Evolutionary conservation across 1,140 invertebrate genomes (phyloP), one percentile per base, ranked within the genome.

Genomic region (Drosophila neocordata): DNA sequence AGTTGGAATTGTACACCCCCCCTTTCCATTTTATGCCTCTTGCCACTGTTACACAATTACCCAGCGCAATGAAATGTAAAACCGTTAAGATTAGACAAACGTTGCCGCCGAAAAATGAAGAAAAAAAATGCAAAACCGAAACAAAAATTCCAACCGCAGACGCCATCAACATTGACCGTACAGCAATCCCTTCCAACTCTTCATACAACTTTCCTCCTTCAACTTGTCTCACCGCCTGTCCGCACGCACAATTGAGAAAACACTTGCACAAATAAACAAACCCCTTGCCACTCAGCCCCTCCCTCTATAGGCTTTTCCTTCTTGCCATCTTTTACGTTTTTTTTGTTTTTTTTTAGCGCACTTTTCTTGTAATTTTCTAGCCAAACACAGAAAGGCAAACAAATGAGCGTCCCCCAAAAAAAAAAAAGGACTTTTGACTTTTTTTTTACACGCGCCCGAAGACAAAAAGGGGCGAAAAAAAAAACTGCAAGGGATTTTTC

Each of bases 331-430:
- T 68, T 65, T 74, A 8, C 7, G 15, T 48, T 48, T 38, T 38
- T 13, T 38, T 41, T 41, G 15, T 41, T 15, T 15, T 68, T 67
- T 65, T 65, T 57, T 63, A 73, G 82, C 70, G 69, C 78, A 74
- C 78, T 83, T 88, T 87, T 88, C 79, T 87, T 87, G 83, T 87
- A 88, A 88, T 87, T 87, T 87, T 83, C 83, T 79, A 83, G 83
- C 83, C 79, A 87, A 85, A 85, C 73, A 88, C 55, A 75, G 73
- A 71, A 79, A 88, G 76, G 80, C 84, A 88, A 89, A 88, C 83
- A 88, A 88, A 88, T 88, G 83, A 85, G 84, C 83, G 84, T 65
- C 69, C 62, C 31, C 38, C 60, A 64, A 18, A 35, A 18, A 65
- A 34, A 52, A 9, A 79, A 74, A 69, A 81, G 76, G 75, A 88